Base-by-base conservation (phyloP, 2,797 vertebrate species). In the Hypotaenidia philippensis region DNA sequence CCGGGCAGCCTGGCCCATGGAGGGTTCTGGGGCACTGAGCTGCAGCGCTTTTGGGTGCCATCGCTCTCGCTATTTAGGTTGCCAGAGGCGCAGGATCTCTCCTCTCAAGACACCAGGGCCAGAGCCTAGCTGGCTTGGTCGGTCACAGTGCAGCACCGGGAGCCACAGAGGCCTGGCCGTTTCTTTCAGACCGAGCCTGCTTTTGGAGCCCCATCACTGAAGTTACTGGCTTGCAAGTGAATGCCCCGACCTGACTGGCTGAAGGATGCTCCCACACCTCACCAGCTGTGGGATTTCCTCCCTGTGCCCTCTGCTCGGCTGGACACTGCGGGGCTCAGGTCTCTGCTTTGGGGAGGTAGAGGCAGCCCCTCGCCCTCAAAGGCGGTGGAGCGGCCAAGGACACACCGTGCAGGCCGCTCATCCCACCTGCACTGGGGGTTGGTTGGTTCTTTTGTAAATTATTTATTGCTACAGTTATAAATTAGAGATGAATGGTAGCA, bases 401-500 rank as follows among this genome's bases (percentile, higher is more conserved):
- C 61, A 61, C 32, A 47, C 32, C 13, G 20, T 15, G 45, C 18
- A 38, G 64, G 10, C 50, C 27, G 70, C 76, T 59, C 36, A 47
- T 9, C 53, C 69, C 34, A 85, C 72, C 61, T 90, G 81, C 89
- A 66, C 2, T 55, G 6, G 5, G 47, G 38, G 29, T 4, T 81
- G 19, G 17, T 12, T 49, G 25, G 45, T 70, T 92, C 45, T 63
- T 56, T 38, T 4, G 49, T 89, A 31, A 91, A 90, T 96, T 94
- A 97, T 95, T 97, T 94, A 95, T 77, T 56, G 66, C 57, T 74
- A 50, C 61, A 65, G 74, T 66, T 94, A 89, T 90, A 93, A 96
- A 88, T 96, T 90, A 97, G 90, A 97, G 83, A 95, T 76, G 94
- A 96, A 83, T 11, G 23, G 90, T 75, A 88, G 88, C 61, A 81